Conservation (phyloP, 2,113 vertebrate species). For the Probosciger aterrimus region DNA sequence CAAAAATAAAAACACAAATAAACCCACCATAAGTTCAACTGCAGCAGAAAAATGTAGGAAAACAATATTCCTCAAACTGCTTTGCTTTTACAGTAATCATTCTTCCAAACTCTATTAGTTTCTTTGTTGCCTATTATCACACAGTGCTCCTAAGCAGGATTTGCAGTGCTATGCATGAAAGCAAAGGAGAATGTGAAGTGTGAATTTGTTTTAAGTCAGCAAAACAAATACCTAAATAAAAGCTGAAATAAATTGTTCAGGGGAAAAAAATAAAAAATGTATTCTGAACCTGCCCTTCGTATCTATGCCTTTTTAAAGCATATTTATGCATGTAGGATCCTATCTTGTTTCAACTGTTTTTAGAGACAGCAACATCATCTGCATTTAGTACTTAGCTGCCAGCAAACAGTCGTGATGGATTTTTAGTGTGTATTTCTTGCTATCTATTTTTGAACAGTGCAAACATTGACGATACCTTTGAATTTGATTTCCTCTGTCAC, state of each 20-base stretch:
- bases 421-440: not conserved
- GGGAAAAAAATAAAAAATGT: not conserved
- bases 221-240: not conserved
- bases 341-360: not conserved
- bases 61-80: not conserved
- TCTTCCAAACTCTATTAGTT: not conserved
- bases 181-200: not conserved
- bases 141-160: not conserved
- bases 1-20: not conserved
- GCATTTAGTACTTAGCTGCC: not conserved
- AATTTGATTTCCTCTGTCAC: constrained; percentile 48
- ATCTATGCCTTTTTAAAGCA: not conserved
- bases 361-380: not conserved
- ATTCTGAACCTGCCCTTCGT: not conserved
- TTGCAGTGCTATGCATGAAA: not conserved
- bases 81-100: not conserved
- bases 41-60: not conserved
- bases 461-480: constrained; percentile 12
- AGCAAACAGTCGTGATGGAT: not conserved
- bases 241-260: not conserved
- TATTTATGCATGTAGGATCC: not conserved
- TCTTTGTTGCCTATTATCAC: not conserved
- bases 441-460: not conserved
- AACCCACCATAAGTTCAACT: not conserved
- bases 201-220: not conserved